Percentiles rank a stretch among this genome's conserved stretches.
These are phyloP conservation scores for Hiodon alosoides DNA, from an alignment of 2,113 vertebrate species.

Conservation along the genomic window DNA sequence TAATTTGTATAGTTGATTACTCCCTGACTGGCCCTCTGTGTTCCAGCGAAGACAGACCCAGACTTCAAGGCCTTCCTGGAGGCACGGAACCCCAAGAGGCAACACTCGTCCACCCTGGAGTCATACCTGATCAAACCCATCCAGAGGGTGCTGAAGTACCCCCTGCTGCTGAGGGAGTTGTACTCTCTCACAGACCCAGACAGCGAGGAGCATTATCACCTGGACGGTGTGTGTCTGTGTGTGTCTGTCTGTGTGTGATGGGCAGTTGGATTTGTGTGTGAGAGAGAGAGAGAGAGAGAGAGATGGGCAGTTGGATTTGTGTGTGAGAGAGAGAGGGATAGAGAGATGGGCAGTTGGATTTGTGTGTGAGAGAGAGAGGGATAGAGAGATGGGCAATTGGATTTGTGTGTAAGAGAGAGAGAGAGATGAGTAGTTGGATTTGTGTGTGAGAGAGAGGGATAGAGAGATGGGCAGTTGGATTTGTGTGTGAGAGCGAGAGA, in stretches of 20 bases:
- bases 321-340: too few species aligned
- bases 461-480: too few species aligned
- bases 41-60: slow-evolving; percentile 79
- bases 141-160: slow-evolving; percentile 94
- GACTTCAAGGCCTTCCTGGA: slow-evolving; percentile 92
- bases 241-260: too few species aligned
- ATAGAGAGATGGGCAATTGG: too few species aligned
- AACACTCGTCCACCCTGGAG: slow-evolving; percentile 89
- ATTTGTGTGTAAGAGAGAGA: too few species aligned
- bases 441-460: too few species aligned
- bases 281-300: too few species aligned
- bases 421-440: too few species aligned
- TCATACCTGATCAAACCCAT: slow-evolving; percentile 98
- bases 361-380: too few species aligned
- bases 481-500: too few species aligned
- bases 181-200: slow-evolving; percentile 83
- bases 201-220: slow-evolving; percentile 93
- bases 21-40: slow-evolving; percentile 8
- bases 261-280: neutral
- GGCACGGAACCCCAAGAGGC: slow-evolving; percentile 83
- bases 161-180: slow-evolving; percentile 85
- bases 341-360: too few species aligned
- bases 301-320: too few species aligned
- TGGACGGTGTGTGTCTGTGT: slow-evolving; percentile 67
- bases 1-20: neutral